Conservation (phyloP, 2,113 vertebrate genomes). For the Psilopogon haemacephalus region DNA sequence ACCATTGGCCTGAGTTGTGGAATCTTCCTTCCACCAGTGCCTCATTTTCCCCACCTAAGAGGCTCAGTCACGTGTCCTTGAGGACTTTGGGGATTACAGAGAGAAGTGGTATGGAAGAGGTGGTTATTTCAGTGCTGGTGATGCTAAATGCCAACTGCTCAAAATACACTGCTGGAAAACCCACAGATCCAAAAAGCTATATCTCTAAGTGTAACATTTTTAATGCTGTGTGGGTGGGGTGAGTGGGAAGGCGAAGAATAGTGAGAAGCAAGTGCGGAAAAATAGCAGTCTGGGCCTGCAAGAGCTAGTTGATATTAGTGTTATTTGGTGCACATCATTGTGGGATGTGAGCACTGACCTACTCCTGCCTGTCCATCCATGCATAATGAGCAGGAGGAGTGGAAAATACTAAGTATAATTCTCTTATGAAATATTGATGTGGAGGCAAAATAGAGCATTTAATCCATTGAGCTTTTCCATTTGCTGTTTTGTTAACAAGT, state of each 20-base stretch:
- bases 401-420: not conserved
- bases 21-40: not conserved
- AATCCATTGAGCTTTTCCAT: not conserved
- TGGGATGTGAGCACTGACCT: not conserved
- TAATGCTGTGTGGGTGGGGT: not conserved
- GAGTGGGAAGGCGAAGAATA: not conserved
- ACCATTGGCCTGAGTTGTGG: rapidly evolving
- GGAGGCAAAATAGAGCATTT: not conserved
- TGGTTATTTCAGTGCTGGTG: not conserved
- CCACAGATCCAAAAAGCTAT: not conserved
- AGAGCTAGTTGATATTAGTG: rapidly evolving
- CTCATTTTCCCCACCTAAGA: not conserved
- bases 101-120: not conserved
- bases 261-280: not conserved
- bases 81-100: not conserved
- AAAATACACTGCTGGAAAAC: not conserved
- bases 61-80: not conserved
- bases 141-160: not conserved
- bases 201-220: not conserved
- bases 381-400: not conserved
- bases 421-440: not conserved
- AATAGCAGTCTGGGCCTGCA: not conserved
- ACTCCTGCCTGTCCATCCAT: not conserved
- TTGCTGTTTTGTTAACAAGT: not conserved
- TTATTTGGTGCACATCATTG: not conserved